Evolutionary conservation across 64 coral and sea anemone species (phyloP), one percentile per base, ranked within the genome.

Genomic region (Montipora capricornis): DNA sequence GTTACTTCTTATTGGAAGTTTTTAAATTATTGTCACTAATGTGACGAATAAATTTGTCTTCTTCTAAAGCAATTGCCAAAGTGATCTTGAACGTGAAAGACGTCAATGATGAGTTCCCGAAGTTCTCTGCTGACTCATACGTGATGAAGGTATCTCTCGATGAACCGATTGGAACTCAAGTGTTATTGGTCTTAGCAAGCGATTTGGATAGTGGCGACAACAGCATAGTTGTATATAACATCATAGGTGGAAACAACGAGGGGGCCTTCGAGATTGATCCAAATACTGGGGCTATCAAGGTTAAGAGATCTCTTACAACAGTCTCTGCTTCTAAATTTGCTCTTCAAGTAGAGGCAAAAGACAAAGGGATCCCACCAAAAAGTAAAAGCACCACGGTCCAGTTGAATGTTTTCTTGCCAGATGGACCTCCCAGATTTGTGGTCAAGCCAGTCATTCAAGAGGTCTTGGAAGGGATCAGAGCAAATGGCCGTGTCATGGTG

Each of bases 341-440:
- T 1, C 83, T 93, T 66, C 26, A 50, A 15, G 95, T 97, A 1
- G 87, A 95, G 20, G 95, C 93, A 0, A 68, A 74, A 46, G 95
- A 97, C 79, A 94, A 97, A 89, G 78, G 87, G 5, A 79, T 69
- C 49, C 84, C 78, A 4, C 61, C 60, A 0, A 17, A 37, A 47
- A 94, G 73, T 10, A 79, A 20, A 9, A 49, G 17, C 16, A 59
- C 89, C 10, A 59, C 77, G 12, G 95, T 95, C 37, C 73, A 97
- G 49, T 62, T 97, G 12, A 77, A 87, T 13, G 79, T 97, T 11
- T 82, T 90, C 16, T 79, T 87, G 3, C 93, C 95, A 6, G 93
- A 97, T 80, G 95, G 95, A 20, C 95, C 89, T 8, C 95, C 95
- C 26, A 91, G 74, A 89, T 97, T 97, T 84, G 90, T 88, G 1